These are phyloP conservation scores for Seriola rivoliana DNA, from an alignment of 2,113 vertebrate species.

Conservation along the genomic window DNA sequence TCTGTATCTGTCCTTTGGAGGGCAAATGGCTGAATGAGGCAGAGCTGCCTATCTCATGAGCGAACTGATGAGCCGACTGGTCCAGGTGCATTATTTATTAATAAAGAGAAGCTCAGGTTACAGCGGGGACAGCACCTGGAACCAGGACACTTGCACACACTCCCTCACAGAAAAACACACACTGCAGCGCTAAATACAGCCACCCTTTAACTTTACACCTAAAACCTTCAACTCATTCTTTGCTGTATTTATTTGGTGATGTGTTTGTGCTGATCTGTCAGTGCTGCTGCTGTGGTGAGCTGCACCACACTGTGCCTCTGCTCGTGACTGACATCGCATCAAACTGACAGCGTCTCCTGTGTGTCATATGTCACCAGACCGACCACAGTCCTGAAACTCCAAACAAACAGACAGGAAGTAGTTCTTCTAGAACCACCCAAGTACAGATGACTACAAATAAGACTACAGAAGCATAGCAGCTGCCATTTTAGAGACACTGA, in stretches of 20 bases:
- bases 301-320: background rate
- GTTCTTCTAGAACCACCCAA: no score
- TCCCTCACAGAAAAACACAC: background rate
- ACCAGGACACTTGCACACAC: constrained; percentile 9
- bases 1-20: constrained; percentile 29
- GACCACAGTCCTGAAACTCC: background rate
- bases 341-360: background rate
- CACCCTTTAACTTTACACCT: background rate
- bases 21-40: constrained; percentile 49
- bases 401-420: constrained; percentile 33
- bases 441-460: no score
- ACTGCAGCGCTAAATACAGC: background rate
- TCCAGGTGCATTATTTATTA: constrained; percentile 72
- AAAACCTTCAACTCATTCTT: background rate
- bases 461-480: no score
- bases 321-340: background rate
- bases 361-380: background rate
- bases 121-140: constrained; percentile 69
- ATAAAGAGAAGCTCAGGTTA: constrained; percentile 64
- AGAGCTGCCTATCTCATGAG: constrained; percentile 15
- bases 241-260: background rate
- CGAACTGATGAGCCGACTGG: constrained; percentile 59
- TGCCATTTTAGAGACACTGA: no score
- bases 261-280: background rate
- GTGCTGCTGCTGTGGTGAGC: background rate